phyloP scores from a whole-genome alignment of 2,797 vertebrate genomes.

The Odontamblyopus lacepedii region DNA sequence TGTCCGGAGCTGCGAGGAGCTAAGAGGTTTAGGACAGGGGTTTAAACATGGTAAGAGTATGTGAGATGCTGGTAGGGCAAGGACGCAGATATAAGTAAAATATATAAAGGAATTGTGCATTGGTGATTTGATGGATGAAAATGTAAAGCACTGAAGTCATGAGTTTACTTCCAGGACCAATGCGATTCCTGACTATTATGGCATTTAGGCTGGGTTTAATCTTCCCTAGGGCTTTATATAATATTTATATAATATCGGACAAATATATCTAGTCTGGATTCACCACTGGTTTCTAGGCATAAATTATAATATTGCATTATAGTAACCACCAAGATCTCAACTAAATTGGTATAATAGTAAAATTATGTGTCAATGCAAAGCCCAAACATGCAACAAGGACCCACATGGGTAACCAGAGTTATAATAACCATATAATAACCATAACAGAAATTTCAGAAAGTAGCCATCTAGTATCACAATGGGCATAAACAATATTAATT shows the following conservation, averaged over 20 bases:
- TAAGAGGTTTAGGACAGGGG: conserved; percentile 1
- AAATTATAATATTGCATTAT: not conserved
- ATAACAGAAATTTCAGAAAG: no score
- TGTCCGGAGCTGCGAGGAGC: conserved; percentile 13
- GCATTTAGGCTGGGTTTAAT: not conserved
- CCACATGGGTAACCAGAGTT: not conserved
- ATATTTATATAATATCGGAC: not conserved
- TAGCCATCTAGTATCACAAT: no score
- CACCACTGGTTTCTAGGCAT: not conserved
- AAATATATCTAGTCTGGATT: not conserved
- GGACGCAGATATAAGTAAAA: not conserved
- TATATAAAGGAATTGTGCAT: not conserved
- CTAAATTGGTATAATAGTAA: not conserved
- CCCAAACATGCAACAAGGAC: not conserved
- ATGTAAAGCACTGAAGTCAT: not conserved
- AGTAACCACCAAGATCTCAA: not conserved
- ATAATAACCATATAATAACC: not conserved
- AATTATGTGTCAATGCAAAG: no score
- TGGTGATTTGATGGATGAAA: no score
- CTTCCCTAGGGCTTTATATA: not conserved
- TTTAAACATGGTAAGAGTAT: not conserved
- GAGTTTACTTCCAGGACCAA: not conserved
- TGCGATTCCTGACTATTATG: not conserved
- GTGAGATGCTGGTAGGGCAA: not conserved
- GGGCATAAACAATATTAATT: no score